These are phyloP conservation scores for Idaea aversata DNA, from an alignment of 2,888 invertebrate species.

Conservation along the genomic window DNA sequence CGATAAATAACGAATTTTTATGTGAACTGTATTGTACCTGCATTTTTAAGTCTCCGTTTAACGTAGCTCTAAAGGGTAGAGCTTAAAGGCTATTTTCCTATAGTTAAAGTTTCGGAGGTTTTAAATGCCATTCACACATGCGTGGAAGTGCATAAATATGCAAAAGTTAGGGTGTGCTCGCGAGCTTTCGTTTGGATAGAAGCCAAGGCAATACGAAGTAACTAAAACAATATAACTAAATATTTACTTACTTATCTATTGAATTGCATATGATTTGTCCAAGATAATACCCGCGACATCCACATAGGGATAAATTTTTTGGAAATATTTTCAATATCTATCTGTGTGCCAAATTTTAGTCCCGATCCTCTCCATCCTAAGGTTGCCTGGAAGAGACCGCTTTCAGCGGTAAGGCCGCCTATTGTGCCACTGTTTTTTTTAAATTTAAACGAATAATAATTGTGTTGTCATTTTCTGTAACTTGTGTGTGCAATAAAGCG, in stretches of 20 bases:
- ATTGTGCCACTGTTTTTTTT: too few species aligned
- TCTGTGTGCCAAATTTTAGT: too few species aligned
- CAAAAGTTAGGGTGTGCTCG: constrained; percentile 26
- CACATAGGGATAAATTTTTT: too few species aligned
- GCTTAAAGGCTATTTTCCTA: constrained; percentile 4
- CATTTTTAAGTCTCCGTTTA: background rate
- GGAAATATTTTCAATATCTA: too few species aligned
- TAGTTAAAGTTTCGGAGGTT: constrained; percentile 35
- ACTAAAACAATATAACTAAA: background rate
- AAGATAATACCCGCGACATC: background rate
- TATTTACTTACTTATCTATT: background rate
- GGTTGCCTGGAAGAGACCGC: too few species aligned
- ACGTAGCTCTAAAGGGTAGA: background rate
- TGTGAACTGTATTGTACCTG: constrained; percentile 4
- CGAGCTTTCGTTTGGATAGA: constrained; percentile 39
- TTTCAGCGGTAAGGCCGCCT: too few species aligned
- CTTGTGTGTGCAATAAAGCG: too few species aligned
- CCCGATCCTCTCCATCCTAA: too few species aligned
- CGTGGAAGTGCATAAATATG: constrained; percentile 36
- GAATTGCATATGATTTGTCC: background rate
- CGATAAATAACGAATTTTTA: background rate
- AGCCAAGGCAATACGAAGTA: constrained; percentile 37
- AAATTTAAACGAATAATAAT: too few species aligned
- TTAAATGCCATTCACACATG: constrained; percentile 24
- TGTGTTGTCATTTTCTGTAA: too few species aligned